Percentiles rank a stretch among this genome's conserved stretches.
Evolutionary conservation across 92 coral and sea anemone genomes (phyloP).

Genomic region (Porites lobata): DNA sequence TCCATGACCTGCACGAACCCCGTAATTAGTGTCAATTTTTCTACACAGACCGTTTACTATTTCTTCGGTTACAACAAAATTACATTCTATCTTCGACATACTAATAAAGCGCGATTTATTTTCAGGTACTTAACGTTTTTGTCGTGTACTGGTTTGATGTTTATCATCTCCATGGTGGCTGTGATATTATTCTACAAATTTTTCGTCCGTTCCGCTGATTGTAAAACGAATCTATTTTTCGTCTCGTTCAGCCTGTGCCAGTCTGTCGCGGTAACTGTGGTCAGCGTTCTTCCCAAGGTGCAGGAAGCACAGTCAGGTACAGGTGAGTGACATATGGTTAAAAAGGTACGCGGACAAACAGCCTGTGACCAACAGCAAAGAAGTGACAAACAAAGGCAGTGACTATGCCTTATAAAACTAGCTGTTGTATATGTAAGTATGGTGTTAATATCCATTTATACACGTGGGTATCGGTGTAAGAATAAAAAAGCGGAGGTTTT

Average conservation of each 20-base stretch:
- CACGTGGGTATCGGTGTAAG: no score
- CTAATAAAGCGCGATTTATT: not conserved
- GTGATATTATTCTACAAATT: constrained; percentile 62
- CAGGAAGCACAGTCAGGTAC: constrained; percentile 81
- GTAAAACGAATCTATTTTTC: constrained; percentile 78
- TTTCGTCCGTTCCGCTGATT: constrained; percentile 59
- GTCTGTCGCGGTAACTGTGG: constrained; percentile 66
- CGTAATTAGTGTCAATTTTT: no score
- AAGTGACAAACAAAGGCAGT: no score
- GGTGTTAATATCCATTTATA: no score
- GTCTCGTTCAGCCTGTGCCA: constrained; percentile 80
- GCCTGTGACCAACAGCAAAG: no score
- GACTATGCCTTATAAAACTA: no score
- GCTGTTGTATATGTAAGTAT: no score
- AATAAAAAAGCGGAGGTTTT: no score
- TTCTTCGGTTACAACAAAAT: no score
- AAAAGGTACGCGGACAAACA: not conserved
- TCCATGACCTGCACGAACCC: no score
- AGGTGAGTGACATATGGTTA: constrained; percentile 53
- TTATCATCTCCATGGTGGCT: constrained; percentile 62
- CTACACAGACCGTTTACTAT: not conserved
- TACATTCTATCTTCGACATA: not conserved
- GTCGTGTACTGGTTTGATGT: constrained; percentile 61
- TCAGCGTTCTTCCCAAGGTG: constrained; percentile 82
- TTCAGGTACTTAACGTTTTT: constrained; percentile 66